Evolutionary conservation across 2,888 invertebrate species (phyloP).

Genomic region (Archaeoteleia sp.): DNA sequence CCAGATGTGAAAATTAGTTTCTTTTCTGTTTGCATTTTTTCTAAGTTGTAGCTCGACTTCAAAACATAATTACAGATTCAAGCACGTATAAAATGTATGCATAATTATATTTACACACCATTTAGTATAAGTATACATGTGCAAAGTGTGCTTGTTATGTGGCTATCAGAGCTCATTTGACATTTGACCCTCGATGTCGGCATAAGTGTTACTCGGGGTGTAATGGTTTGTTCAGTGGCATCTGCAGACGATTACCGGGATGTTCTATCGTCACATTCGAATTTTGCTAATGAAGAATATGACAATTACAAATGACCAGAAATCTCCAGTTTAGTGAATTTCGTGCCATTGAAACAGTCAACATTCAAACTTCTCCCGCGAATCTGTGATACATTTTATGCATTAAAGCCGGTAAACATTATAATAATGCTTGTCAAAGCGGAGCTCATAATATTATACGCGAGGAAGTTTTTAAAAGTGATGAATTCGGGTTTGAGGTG

Average conservation of each 20-base stretch:
- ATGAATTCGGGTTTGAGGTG: not conserved
- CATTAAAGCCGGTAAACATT: not conserved
- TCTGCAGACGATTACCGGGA: constrained; percentile 54
- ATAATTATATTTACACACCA: constrained; percentile 16
- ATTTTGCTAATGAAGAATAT: constrained; percentile 18
- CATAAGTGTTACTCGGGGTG: constrained; percentile 55
- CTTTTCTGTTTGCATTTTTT: not conserved
- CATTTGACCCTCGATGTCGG: constrained; percentile 67
- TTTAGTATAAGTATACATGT: constrained; percentile 17
- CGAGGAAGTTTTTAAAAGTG: constrained; percentile 6
- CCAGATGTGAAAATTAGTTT: not conserved
- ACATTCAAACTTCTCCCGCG: no score
- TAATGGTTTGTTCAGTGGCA: constrained; percentile 51
- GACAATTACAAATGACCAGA: not conserved
- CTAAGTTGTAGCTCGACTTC: not conserved
- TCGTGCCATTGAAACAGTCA: not conserved
- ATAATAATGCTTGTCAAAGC: constrained; percentile 8
- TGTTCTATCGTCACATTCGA: constrained; percentile 51
- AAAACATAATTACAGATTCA: constrained; percentile 1
- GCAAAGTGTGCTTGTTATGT: constrained; percentile 28
- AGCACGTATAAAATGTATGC: constrained; percentile 6
- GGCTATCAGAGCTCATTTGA: constrained; percentile 69
- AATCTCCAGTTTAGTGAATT: not conserved
- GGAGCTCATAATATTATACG: constrained; percentile 1
- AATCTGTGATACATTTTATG: no score